Evolutionary conservation across 2,888 invertebrate species (phyloP), one percentile per base, ranked within the genome.

Genomic region (Tiliacea aurago): DNA sequence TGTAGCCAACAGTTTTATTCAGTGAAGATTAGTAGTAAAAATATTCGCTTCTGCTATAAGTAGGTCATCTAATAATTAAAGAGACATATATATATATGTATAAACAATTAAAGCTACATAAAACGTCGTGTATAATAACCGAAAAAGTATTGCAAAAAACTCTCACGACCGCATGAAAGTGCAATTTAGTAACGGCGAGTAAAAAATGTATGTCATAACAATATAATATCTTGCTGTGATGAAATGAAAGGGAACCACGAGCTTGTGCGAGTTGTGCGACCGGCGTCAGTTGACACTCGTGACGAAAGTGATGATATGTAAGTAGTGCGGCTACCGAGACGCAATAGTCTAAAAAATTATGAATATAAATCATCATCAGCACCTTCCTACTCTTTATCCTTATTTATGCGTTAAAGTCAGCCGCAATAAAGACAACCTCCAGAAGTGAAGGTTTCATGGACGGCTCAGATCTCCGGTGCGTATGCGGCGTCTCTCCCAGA

Each of bases 181-280:
- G 86, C 70, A 83, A 84, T 85, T 80, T 78, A 68, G 53, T 77
- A 28, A 47, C 53, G 23, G 51, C 41, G 62, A 56, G 70, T 62
- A 82, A 71, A 69, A 85, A 67, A 86, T 86, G 55, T 84, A 65
- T 73, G 86, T 76, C 78, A 72, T 59, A 20, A 47, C 62, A 83
- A 83, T 83, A 77, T 72, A 73, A 80, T 75, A 73, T 53, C 53
- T 37, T 61, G 28, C 37, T 47, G 65, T 63, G 76, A 45, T 51
- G 53, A 75, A 75, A 85, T 73, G 81, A 84, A 84, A 81, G 79
- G 74, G 84, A 84, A 71, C 59, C 43, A 33, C 49, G 6, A 56
- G 68, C 53, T 55, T 18, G 55, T 5, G 47, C 51, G 53, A 53
- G 49, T 51, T 18, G 55, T 5, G 47, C 51, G 53, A 53, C 18